Evolutionary conservation across 2,888 invertebrate genomes (phyloP).

Genomic region (Hemithea aestivaria): DNA sequence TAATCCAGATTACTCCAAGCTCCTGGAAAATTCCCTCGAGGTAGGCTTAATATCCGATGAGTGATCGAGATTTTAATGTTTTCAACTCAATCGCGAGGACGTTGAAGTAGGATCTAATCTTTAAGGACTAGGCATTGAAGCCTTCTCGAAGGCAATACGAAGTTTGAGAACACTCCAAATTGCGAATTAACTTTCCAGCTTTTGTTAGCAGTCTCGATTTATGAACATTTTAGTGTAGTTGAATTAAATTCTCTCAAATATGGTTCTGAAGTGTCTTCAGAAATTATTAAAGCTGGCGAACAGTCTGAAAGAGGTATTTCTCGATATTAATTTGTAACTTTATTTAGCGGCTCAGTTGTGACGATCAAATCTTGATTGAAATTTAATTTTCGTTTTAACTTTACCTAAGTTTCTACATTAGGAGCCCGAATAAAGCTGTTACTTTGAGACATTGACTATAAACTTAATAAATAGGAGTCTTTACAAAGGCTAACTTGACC

Average conservation of each 20-base stretch:
- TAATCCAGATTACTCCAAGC: constrained; percentile 1
- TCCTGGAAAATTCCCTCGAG: neutral
- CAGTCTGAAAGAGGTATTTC: constrained; percentile 2
- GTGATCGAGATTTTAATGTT: constrained; percentile 7
- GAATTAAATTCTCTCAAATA: constrained; percentile 10
- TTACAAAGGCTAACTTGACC: too few species aligned
- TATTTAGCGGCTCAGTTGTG: too few species aligned
- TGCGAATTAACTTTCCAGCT: constrained; percentile 7
- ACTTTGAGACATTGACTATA: too few species aligned
- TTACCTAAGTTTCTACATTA: too few species aligned
- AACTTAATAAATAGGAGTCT: too few species aligned
- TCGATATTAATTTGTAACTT: too few species aligned
- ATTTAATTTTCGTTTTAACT: too few species aligned
- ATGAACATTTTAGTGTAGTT: constrained; percentile 5
- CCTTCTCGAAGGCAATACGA: constrained; percentile 1
- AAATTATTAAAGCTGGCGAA: too few species aligned
- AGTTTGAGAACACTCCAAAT: constrained; percentile 4
- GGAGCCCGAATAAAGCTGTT: too few species aligned
- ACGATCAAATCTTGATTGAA: too few species aligned
- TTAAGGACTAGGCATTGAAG: neutral
- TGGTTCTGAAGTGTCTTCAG: neutral
- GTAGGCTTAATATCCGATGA: constrained; percentile 4
- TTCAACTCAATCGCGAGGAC: too few species aligned
- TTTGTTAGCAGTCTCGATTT: constrained; percentile 9
- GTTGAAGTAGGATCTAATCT: too few species aligned